These are phyloP conservation scores for Petrolisthes cinctipes DNA, from an alignment of 2,888 invertebrate species.

Conservation along the genomic window DNA sequence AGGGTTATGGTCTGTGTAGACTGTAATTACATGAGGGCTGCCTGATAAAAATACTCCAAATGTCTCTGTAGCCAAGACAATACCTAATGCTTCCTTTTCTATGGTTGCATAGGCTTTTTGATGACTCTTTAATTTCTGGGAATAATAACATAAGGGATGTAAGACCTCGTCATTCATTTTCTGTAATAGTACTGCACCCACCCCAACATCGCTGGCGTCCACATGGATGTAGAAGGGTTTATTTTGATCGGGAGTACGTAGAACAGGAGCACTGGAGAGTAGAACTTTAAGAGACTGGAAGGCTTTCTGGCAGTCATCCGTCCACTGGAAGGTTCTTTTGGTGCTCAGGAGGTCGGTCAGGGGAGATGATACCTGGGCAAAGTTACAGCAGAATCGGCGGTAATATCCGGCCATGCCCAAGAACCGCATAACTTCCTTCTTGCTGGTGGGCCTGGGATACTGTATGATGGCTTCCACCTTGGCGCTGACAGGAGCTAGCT, in stretches of 20 bases:
- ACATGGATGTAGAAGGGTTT: too few species aligned
- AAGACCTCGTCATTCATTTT: too few species aligned
- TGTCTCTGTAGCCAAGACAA: too few species aligned
- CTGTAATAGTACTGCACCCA: too few species aligned
- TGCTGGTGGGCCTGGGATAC: too few species aligned
- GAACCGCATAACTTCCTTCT: not conserved
- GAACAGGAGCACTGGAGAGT: too few species aligned
- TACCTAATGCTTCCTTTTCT: too few species aligned
- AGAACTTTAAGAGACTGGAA: constrained; percentile 12
- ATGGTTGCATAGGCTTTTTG: not conserved
- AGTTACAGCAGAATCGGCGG: constrained; percentile 9
- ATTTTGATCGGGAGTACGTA: too few species aligned
- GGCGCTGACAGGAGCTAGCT: too few species aligned
- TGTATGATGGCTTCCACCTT: too few species aligned
- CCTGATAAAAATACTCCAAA: not conserved
- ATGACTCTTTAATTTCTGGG: not conserved
- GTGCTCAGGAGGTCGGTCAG: constrained; percentile 18
- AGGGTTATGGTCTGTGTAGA: constrained; percentile 23
- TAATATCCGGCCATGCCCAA: constrained; percentile 24
- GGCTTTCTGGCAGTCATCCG: not conserved
- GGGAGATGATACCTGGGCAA: not conserved
- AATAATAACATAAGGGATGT: not conserved
- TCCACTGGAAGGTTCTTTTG: not conserved
- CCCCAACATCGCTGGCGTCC: too few species aligned
- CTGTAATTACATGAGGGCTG: not conserved